Base-by-base conservation (phyloP, 2,113 vertebrate genomes). In the Pimephales promelas region DNA sequence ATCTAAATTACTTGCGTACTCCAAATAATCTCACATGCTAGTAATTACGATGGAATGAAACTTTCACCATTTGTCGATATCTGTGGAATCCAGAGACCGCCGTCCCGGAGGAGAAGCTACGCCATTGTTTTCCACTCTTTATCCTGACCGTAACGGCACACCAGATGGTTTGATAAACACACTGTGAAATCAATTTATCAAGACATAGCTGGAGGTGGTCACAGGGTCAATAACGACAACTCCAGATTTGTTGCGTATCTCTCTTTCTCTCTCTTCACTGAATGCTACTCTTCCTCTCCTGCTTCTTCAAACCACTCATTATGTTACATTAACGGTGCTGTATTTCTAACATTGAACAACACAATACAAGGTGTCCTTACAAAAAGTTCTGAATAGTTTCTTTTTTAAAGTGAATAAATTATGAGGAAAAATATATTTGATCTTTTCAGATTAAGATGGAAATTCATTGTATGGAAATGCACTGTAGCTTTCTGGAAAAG, bases 121-220 rank as follows among this genome's bases (percentile, higher is more conserved):
- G 1, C 40, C 40, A 74, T 31, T 74, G 72, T 74, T 74, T 52
- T 49, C 14, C 24, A 26, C 9, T 78, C 13, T 61, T 43, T 11
- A 1, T 40, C 11, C 36, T 22, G 34, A 59, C 13, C n/a, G 6
- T 16, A 59, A 31, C 49, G 3, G 6, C 64, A 54, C 64, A 14
- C 11, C 54, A 45, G 62, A 28, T 22, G 16, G 54, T 45, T 78
- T 78, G 56, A 43, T 45, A 61, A 76, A 61, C 68, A 71, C 36
- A 24, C 68, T 62, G 80, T 59, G 59, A 31, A 31, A 83, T 66
- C 57, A 24, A 34, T 76, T 52, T 34, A 52, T 76, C 20, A 36
- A 76, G 40, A 43, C 36, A 78, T 43, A 18, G 34, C 76, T 45
- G 56, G 34, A 78, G 36, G 36, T 78, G 76, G 36, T 78, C 54